Conservation (phyloP, 2,888 invertebrate species). For the Apeira syringaria region DNA sequence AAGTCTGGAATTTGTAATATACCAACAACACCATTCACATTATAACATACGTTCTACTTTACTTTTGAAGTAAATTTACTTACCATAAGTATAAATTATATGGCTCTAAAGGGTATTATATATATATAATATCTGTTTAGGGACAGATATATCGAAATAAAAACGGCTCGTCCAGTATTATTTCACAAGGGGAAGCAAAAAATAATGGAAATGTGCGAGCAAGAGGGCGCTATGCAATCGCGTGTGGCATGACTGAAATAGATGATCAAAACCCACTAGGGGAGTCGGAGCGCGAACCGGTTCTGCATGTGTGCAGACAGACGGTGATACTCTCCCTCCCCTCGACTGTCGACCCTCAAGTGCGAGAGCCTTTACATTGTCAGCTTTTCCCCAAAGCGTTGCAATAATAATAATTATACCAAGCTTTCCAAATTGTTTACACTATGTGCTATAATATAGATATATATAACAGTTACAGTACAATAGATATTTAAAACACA, state of each 20-base stretch:
- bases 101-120: constrained; percentile 23
- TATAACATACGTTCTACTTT: too few relatives aligned
- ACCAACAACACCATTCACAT: too few relatives aligned
- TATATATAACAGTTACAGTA: too few relatives aligned
- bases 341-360: constrained; percentile 74
- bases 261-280: constrained; percentile 66
- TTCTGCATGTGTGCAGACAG: constrained; percentile 79
- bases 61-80: constrained; percentile 48
- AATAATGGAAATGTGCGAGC: constrained; percentile 76
- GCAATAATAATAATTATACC: constrained; percentile 70
- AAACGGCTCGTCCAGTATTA: constrained; percentile 73
- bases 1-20: too few relatives aligned
- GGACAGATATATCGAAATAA: constrained; percentile 67
- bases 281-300: constrained; percentile 78
- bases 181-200: constrained; percentile 78
- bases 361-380: constrained; percentile 70
- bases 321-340: constrained; percentile 72
- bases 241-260: constrained; percentile 70
- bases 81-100: constrained; percentile 48
- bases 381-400: constrained; percentile 70
- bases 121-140: constrained; percentile 54
- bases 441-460: not conserved
- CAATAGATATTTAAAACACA: too few relatives aligned
- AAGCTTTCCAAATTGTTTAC: constrained; percentile 2
- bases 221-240: constrained; percentile 68